Conservation (phyloP, 2,113 vertebrate species). For the Sitta europaea region DNA sequence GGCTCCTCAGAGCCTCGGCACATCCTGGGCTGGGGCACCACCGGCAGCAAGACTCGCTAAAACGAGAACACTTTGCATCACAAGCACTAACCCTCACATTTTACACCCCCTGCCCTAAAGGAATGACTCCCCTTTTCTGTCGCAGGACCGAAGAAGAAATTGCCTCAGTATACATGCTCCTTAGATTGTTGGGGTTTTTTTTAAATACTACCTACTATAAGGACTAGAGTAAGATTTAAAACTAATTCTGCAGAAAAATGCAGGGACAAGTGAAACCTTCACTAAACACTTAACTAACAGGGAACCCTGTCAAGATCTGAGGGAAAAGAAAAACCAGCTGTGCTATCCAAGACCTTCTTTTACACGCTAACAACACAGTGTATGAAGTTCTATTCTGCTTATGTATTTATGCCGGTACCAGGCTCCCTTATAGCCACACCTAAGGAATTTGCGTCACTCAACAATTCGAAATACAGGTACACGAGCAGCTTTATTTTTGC, state of each 20-base stretch:
- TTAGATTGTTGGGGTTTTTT: too few species aligned
- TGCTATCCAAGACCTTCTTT: background rate
- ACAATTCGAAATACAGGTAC: background rate
- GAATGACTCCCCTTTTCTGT: background rate
- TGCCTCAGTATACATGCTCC: fast-evolving
- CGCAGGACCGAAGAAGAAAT: background rate
- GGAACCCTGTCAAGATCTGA: background rate
- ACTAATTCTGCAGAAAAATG: background rate
- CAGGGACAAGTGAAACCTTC: background rate
- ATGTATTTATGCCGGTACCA: background rate
- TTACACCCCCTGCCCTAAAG: background rate
- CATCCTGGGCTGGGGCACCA: fast-evolving
- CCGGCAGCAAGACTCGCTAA: background rate
- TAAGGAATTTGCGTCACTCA: background rate
- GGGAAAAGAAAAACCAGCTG: background rate
- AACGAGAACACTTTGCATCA: background rate
- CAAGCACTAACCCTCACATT: background rate
- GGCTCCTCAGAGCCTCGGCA: background rate
- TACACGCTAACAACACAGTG: fast-evolving
- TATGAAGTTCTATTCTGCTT: background rate
- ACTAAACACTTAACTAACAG: background rate
- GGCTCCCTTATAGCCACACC: background rate
- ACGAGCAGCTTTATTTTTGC: background rate
- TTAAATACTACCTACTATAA: fast-evolving
- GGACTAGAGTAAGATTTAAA: background rate